Base-by-base conservation (phyloP, 2,113 vertebrate species). In the Poicephalus meyeri region DNA sequence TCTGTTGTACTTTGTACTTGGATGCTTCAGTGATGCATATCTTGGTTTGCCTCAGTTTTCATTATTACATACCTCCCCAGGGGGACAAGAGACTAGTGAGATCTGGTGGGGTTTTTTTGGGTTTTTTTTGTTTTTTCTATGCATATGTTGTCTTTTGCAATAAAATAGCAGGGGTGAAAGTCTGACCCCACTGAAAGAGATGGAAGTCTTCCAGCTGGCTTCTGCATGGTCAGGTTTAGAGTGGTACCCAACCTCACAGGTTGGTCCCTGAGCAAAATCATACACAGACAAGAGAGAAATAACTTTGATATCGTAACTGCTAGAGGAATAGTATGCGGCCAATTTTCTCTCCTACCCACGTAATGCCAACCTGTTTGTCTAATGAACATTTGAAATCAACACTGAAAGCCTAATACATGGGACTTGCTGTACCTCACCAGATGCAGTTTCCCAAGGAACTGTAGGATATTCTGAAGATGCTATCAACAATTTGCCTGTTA, bases 311-410 rank as follows among this genome's bases (percentile, higher is more conserved):
- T 0, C 1, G 4, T 21, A 69, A 39, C 24, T 49, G 13, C 42
- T 8, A 23, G 24, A 66, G 28, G 16, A 80, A 4, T 23, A 31
- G 14, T 24, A 6, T 0, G 1, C 18, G 26, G 24, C 3, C 4
- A 37, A 0, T 88, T 86, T 80, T 80, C 13, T 44, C 16, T 74
- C 12, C 16, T 50, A 47, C 8, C 17, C 10, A 66, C 26, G n/a
- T 28, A 28, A 12, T 33, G 12, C 47, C 18, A 58, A n/a, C 13
- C 2, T 24, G 64, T 63, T 39, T 55, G 11, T 55, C 18, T 80
- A 21, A 37, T 26, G 42, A 69, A 79, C 0, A 2, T 73, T 42
- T 25, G 20, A 83, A 78, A 63, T 26, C 16, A 68, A 42, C 26
- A 70, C 6, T 39, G 17, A 74, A 53, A 73, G 5, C 10, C 14